Base-by-base conservation (phyloP, 2,797 vertebrate species). In the Cyclura pinguis region DNA sequence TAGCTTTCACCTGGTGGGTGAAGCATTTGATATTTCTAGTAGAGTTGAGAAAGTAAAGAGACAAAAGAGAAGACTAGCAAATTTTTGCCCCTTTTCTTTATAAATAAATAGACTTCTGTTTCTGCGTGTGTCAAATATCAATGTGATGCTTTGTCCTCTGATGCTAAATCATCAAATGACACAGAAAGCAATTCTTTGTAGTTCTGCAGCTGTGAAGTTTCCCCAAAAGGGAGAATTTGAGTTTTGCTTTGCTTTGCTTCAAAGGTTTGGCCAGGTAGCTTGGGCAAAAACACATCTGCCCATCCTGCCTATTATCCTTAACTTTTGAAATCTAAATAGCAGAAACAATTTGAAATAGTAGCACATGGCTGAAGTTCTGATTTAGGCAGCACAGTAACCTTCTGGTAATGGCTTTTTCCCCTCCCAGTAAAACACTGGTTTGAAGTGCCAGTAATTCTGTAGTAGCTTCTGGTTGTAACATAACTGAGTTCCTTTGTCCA, bases 101-200 rank as follows among this genome's bases (percentile, higher is more conserved):
- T 77, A 67, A 69, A 88, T 69, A 88, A 88, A 72, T 81, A 72
- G 87, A 82, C 50, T 38, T 88, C 50, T 88, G 87, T 88, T 88
- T 27, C 87, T 81, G 38, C 50, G 6, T 38, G 22, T 81, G 67
- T 88, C 24, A 57, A 13, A 69, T 50, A 81, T 88, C 78, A 88
- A 57, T 81, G 78, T 82, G 78, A 73, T 72, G 72, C 78, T 81
- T 88, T 88, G 64, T 88, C 64, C 32, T 81, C 47, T 81, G 64
- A 57, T 82, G 64, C 47, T 81, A 42, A 72, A 72, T 72, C 32
- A 67, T 88, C 13, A 80, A 81, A 73, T 69, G 47, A 42, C 50
- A 72, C n/a, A 88, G 78, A 88, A 88, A 50, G 50, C 77, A 29
- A 72, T 82, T 82, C 87, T 81, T 22, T 81, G 64, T 24, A 42